These are phyloP conservation scores for Oscheius sp. DNA, from an alignment of 2,888 invertebrate species.

Conservation along the genomic window DNA sequence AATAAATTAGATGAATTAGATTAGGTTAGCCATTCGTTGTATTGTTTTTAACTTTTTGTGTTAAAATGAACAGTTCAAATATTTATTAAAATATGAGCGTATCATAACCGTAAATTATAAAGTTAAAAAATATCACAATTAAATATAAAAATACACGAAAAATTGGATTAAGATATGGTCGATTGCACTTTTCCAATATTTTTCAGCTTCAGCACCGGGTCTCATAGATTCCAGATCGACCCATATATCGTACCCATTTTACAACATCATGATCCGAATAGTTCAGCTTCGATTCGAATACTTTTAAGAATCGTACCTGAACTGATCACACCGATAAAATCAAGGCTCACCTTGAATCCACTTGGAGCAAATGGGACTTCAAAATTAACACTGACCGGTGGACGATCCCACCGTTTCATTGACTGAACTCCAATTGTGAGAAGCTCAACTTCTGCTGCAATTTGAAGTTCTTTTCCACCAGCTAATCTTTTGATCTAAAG, in stretches of 20 bases:
- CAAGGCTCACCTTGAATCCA: slow-evolving; percentile 82
- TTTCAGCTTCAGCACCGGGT: slow-evolving; percentile 82
- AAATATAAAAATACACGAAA: not conserved
- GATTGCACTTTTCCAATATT: not conserved
- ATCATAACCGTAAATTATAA: slow-evolving; percentile 9
- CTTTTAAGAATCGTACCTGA: slow-evolving; percentile 91
- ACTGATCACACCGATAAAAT: not conserved
- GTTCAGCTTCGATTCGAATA: slow-evolving; percentile 98
- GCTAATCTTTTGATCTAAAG: slow-evolving; percentile 79
- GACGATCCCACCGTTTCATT: slow-evolving; percentile 97
- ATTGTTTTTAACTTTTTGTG: not conserved
- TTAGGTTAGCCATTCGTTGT: not conserved
- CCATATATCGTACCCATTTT: slow-evolving; percentile 99
- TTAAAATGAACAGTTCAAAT: not conserved
- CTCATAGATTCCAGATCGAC: slow-evolving; percentile 96
- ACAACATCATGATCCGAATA: slow-evolving; percentile 99
- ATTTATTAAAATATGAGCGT: not conserved
- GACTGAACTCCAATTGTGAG: slow-evolving; percentile 87
- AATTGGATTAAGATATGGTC: not conserved
- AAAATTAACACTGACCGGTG: slow-evolving; percentile 99
- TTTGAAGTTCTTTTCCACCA: slow-evolving; percentile 95
- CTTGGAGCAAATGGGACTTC: slow-evolving; percentile 99
- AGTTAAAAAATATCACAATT: slow-evolving; percentile 1
- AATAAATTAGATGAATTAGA: slow-evolving; percentile 63
- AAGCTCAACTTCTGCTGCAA: slow-evolving; percentile 97